These are phyloP conservation scores for Tympanuchus pallidicinctus DNA, from an alignment of 2,113 vertebrate species.

Conservation along the genomic window DNA sequence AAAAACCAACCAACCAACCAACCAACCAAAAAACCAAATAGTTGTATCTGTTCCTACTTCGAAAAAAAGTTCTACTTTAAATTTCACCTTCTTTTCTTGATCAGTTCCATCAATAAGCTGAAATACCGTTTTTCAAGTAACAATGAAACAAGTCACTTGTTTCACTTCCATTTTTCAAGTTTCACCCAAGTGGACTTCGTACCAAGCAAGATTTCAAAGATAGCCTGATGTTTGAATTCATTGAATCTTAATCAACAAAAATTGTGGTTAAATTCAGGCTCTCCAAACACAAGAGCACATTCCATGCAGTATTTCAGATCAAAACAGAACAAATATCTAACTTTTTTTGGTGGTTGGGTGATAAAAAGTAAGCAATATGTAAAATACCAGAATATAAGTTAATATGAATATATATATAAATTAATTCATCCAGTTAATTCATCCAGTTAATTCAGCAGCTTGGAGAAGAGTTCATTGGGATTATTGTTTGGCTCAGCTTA, in stretches of 20 bases:
- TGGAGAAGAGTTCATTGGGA: background rate
- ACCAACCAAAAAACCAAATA: background rate
- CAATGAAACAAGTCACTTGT: background rate
- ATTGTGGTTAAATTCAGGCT: background rate
- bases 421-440: background rate
- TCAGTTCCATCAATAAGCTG: background rate
- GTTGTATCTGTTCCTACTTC: background rate
- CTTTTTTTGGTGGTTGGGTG: background rate
- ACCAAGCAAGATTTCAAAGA: background rate
- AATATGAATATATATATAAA: background rate
- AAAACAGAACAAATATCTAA: background rate
- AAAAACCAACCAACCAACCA: background rate
- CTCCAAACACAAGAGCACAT: background rate
- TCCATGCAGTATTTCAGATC: background rate
- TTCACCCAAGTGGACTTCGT: background rate
- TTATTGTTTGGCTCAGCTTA: background rate
- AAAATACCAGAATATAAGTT: background rate
- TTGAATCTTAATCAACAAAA: background rate
- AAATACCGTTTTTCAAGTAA: background rate
- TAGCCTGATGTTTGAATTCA: background rate
- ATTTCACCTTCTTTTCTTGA: background rate
- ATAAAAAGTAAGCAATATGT: background rate
- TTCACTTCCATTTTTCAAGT: background rate
- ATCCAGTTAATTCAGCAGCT: background rate
- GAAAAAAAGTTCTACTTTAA: background rate